Percentiles rank a stretch among this genome's conserved stretches.
phyloP scores from a whole-genome alignment of 37 sponge, comb jelly and placozoan species.

The Agelas oroides region DNA sequence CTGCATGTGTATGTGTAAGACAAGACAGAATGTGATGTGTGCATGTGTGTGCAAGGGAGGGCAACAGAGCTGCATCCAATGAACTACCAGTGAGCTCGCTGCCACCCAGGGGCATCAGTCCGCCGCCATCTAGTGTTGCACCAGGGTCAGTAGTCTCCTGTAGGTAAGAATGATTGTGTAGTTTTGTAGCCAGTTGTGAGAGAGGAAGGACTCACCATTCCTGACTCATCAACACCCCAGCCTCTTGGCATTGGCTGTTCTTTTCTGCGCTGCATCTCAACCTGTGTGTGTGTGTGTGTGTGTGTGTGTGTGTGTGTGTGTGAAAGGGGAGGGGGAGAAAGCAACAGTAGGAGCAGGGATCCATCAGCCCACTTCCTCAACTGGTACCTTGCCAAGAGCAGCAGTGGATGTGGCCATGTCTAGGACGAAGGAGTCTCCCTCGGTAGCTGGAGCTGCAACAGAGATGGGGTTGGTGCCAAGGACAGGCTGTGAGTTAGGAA shows the following conservation, averaged over 20 bases:
- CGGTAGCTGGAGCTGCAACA: slow-evolving; percentile 83
- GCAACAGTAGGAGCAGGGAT: too few species aligned
- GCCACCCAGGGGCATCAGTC: slow-evolving; percentile 88
- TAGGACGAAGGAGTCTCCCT: slow-evolving; percentile 82
- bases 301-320: too few species aligned
- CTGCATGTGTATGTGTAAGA: slow-evolving; percentile 15
- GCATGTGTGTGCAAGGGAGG: not conserved
- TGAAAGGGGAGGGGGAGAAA: too few species aligned
- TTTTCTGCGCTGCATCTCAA: slow-evolving; percentile 83
- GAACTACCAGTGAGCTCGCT: slow-evolving; percentile 67
- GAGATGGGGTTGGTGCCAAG: slow-evolving; percentile 92
- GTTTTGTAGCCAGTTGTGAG: not conserved
- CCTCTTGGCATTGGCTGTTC: slow-evolving; percentile 71
- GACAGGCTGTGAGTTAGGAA: slow-evolving; percentile 19
- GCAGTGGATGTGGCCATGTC: slow-evolving; percentile 94
- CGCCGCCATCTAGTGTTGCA: slow-evolving; percentile 71
- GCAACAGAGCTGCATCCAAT: not conserved
- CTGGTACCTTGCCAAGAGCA: slow-evolving; percentile 83
- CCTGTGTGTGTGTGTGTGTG: slow-evolving; percentile 24
- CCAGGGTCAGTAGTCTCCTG: slow-evolving; percentile 69
- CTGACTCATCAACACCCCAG: slow-evolving; percentile 83
- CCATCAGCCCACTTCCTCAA: too few species aligned
- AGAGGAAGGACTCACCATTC: not conserved
- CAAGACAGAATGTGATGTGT: not conserved
- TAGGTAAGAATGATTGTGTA: not conserved